phyloP scores from a whole-genome alignment of 2,113 vertebrate species.

The Cynocephalus volans region DNA sequence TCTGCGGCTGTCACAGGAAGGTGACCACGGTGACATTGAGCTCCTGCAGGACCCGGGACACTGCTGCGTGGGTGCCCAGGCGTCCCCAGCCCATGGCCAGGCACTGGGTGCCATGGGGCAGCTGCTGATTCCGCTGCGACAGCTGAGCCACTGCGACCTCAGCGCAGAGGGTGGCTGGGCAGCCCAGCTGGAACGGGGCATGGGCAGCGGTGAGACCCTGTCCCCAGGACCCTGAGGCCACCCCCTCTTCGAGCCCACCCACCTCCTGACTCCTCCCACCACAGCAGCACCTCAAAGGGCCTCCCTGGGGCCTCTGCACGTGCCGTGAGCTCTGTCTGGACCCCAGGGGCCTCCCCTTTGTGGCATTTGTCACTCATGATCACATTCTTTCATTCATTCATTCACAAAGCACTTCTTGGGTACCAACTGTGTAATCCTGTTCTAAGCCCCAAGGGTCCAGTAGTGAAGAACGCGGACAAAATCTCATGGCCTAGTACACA shows the following conservation, averaged over 20 bases:
- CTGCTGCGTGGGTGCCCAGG: not conserved
- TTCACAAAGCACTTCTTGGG: not conserved
- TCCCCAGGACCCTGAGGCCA: rapidly evolving
- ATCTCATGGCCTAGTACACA: not conserved
- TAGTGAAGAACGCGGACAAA: no score
- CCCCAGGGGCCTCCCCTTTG: not conserved
- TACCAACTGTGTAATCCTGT: not conserved
- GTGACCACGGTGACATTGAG: constrained; percentile 77
- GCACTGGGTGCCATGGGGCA: constrained; percentile 60
- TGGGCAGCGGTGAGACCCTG: rapidly evolving
- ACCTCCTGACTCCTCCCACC: not conserved
- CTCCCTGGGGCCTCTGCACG: no score
- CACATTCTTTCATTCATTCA: not conserved
- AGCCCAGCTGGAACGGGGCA: not conserved
- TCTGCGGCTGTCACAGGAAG: constrained; percentile 42
- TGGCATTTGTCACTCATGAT: not conserved
- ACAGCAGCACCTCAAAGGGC: not conserved
- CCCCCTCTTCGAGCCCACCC: no score
- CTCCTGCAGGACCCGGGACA: constrained; percentile 58
- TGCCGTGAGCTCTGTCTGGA: rapidly evolving
- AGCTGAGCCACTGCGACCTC: not conserved
- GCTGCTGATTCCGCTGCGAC: constrained; percentile 34
- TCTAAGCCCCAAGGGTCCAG: not conserved
- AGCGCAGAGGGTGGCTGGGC: not conserved
- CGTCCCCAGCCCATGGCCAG: constrained; percentile 79